Base-by-base conservation (phyloP, 2,113 vertebrate genomes). In the Typhlomys cinereus region DNA sequence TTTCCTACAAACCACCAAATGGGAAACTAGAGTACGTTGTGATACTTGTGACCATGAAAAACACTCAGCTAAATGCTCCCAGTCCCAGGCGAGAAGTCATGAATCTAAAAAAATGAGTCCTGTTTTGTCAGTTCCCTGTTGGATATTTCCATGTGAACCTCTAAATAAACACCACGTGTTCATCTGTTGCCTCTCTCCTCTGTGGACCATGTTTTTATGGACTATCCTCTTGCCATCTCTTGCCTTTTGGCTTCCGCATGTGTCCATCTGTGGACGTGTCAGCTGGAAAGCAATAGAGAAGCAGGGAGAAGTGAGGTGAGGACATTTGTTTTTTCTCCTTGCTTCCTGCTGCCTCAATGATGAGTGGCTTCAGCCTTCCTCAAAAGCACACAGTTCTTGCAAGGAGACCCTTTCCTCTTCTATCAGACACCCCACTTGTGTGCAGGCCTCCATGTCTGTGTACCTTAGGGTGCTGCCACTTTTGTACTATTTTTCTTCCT, bases 271-370 rank as follows among this genome's bases (percentile, higher is more conserved):
- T 78, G 39, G 23, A 66, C 83, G 44, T 86, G 31, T 50, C 52
- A 85, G 21, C 44, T 90, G 67, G 29, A 92, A 20, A 57, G 71
- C 2, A 62, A 46, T 18, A 94, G n/a, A 73, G 10, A 81, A 66
- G 5, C n/a, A 52, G 48, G 59, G 31, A 27, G 46, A 48, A 71
- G 54, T 14, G 34, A 25, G 18, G 36, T 84, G 20, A 52, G 10
- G 31, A 25, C 13, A 39, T 66, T 85, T 74, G 50, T 46, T 88
- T 89, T 7, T 23, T 17, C 71, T 83, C 5, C 46, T 86, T 88
- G 11, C 41, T 91, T 89, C 20, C 54, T 69, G 39, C 15, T 88
- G 44, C 23, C 44, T 95, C 70, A 75, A 36, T 67, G 62, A 95
- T 17, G 1, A 4, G 12, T 84, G 29, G 15, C 62, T 93, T 87